Evolutionary conservation across 2,113 vertebrate species (phyloP).

Genomic region (Festucalex cinctus): DNA sequence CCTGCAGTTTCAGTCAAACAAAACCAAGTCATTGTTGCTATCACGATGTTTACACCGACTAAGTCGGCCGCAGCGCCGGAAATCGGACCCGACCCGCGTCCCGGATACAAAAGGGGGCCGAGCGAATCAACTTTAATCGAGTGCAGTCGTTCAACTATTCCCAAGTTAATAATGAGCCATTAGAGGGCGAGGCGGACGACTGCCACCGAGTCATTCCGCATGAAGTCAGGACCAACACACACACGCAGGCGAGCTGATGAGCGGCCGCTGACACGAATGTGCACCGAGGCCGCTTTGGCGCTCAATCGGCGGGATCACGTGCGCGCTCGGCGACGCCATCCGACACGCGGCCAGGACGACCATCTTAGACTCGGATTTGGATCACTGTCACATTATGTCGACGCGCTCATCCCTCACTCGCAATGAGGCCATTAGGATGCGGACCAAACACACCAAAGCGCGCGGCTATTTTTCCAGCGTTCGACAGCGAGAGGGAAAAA

Average conservation of each 20-base stretch:
- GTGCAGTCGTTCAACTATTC: constrained; percentile 52
- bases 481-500: background rate
- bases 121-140: constrained; percentile 62
- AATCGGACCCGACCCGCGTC: constrained; percentile 36
- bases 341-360: constrained; percentile 20
- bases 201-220: constrained; percentile 63
- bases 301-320: constrained; percentile 30
- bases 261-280: constrained; percentile 57
- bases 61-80: constrained; percentile 14
- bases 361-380: constrained; percentile 44
- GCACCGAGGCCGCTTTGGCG: constrained; percentile 43
- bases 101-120: constrained; percentile 47
- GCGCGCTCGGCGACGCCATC: constrained; percentile 21
- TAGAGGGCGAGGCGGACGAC: constrained; percentile 59
- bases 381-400: constrained; percentile 61
- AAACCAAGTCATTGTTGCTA: background rate
- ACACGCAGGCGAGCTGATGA: background rate
- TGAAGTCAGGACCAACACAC: constrained; percentile 55
- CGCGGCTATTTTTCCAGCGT: background rate
- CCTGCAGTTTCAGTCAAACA: background rate
- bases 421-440: constrained; percentile 46
- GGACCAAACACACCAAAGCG: constrained; percentile 27
- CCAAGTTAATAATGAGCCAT: constrained; percentile 65
- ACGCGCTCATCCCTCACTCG: constrained; percentile 40
- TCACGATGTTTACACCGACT: background rate